Evolutionary conservation across 23 tunicate genomes (phyloP).

Genomic region (Corella eumyota): DNA sequence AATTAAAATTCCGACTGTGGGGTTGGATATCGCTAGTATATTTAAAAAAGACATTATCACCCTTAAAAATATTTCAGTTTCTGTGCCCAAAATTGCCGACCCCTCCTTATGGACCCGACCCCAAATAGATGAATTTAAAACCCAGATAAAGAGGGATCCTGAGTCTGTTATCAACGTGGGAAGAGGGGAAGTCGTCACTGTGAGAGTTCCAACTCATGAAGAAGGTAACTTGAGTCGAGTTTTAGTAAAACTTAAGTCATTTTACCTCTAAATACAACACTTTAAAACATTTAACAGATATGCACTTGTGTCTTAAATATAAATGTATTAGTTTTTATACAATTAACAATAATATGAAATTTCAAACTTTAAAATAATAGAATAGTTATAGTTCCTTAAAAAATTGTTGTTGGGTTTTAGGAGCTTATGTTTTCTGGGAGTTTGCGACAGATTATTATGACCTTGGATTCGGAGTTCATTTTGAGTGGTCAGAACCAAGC

Average conservation of each 20-base stretch:
- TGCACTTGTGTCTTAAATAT: no score
- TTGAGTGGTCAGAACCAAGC: constrained; percentile 76
- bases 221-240: constrained; percentile 61
- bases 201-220: constrained; percentile 95
- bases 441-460: constrained; percentile 92
- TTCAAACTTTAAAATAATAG: no score
- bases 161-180: constrained; percentile 90
- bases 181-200: constrained; percentile 95
- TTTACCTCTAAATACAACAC: no score
- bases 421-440: constrained; percentile 98
- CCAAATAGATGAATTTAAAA: constrained; percentile 84
- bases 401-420: no score
- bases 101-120: constrained; percentile 97
- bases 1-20: no score
- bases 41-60: no score
- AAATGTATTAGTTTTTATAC: no score
- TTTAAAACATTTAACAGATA: no score
- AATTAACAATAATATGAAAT: no score
- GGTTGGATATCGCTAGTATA: no score
- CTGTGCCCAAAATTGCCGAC: constrained; percentile 50
- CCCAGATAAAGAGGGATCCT: constrained; percentile 90
- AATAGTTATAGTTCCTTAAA: no score
- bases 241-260: no score
- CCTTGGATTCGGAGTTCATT: constrained; percentile 94
- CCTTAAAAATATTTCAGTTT: constrained; percentile 35